A percentile compares a stretch with the other conserved stretches of the same genome.
These are phyloP conservation scores for Rhizoglyphus robini DNA, from an alignment of 1,140 invertebrate genomes.

Conservation along the genomic window DNA sequence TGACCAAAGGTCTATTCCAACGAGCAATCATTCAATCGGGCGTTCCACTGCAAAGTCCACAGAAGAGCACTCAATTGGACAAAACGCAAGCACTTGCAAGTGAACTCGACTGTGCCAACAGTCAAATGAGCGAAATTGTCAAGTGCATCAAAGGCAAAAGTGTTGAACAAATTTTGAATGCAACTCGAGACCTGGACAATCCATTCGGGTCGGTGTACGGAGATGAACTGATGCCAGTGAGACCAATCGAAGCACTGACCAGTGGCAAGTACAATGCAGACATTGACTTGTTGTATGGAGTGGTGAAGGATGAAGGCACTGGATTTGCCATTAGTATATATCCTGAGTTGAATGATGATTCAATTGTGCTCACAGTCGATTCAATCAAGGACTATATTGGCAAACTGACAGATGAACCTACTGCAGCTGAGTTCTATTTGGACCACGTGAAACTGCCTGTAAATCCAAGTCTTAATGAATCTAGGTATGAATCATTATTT, in stretches of 20 bases:
- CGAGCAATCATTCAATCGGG: slow-evolving; percentile 13
- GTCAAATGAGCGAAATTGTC: not conserved
- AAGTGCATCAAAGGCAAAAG: not conserved
- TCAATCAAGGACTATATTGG: not conserved
- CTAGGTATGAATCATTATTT: not conserved
- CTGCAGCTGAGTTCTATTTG: not conserved
- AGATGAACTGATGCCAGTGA: slow-evolving; percentile 11
- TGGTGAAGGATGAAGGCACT: not conserved
- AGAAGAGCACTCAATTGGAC: slow-evolving; percentile 43
- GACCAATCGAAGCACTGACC: slow-evolving; percentile 7
- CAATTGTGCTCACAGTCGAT: not conserved
- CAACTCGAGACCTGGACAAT: not conserved
- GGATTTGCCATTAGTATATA: not conserved
- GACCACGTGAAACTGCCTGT: not conserved
- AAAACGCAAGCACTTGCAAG: slow-evolving; percentile 25
- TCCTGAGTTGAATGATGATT: not conserved
- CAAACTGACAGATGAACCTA: not conserved
- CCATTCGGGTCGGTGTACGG: not conserved
- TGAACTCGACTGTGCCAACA: not conserved
- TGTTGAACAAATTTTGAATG: not conserved
- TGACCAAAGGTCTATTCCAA: slow-evolving; percentile 7
- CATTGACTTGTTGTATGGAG: slow-evolving; percentile 8
- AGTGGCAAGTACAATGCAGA: not conserved
- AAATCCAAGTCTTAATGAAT: not conserved
- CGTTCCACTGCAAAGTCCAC: slow-evolving; percentile 26